Base-by-base conservation (phyloP, 30 jellyfish, hydroid and myxozoan species). In the Aurelia coerulea region DNA sequence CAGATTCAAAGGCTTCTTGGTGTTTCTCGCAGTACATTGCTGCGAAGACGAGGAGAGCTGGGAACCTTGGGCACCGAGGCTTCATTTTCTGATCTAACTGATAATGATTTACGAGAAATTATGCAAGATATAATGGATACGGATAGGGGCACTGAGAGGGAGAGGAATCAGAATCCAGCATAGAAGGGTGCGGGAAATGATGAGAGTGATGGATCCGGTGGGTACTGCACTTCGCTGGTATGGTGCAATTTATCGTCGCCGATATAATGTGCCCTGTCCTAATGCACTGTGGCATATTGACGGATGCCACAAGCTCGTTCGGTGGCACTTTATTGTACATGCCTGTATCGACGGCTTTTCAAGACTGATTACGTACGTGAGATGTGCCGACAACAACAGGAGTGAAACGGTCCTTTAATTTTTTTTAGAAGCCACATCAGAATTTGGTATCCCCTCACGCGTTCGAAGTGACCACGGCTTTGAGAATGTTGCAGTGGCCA, bases 391-490 rank as follows among this genome's bases (percentile, higher is more conserved):
- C 18, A 52, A 81, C 23, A 81, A 81, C 33, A 71, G 66, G 84
- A 52, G 85, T n/a, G 83, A 80, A 17, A 81, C 84, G 29, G 91
- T 68, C 42, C 64, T 81, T 73, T 7, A 81, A 19, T 18, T 68
- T 66, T 81, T 81, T 39, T 17, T 42, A 33, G 78, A 56, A 17
- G 91, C 85, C 53, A 85, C 68, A 16, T 37, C 4, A 33, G 37
- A 7, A 5, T 68, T 60, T 71, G 91, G 91, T 54, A 60, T 68
- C 29, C 91, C 91, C 19, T 9, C 35, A 51, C 32, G 84, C 7
- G 91, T 81, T 51, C 29, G 91, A 34, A 80, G 76, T 37, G 91
- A 81, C 78, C 29, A 59, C 51, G 85, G 84, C 50, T 54, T 59
- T 46, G 91, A 81, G 67, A 81, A 66, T 39, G 52, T 41, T 68